Conservation (phyloP, 2,113 vertebrate species). For the Columba janthina region DNA sequence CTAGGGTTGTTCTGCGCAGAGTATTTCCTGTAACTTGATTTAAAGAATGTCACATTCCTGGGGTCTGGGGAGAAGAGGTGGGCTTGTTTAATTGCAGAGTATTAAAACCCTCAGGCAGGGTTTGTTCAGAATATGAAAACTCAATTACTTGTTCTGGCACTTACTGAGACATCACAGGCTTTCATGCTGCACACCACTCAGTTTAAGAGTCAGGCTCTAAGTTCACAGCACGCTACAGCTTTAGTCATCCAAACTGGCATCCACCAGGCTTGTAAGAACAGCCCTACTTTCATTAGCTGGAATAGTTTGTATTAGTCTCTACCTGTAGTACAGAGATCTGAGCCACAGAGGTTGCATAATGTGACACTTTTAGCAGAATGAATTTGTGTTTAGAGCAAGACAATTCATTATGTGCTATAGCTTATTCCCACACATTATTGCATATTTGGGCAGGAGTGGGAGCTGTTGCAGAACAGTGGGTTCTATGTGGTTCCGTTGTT, state of each 20-base stretch:
- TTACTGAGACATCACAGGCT: background rate
- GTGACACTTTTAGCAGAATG: background rate
- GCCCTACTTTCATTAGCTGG: background rate
- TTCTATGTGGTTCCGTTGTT: fast-evolving
- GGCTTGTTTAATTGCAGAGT: background rate
- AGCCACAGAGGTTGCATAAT: background rate
- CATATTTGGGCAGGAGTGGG: background rate
- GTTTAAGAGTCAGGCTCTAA: background rate
- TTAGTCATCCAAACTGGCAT: background rate
- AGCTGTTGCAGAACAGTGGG: background rate
- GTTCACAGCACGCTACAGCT: background rate
- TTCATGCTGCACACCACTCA: background rate
- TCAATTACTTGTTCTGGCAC: background rate
- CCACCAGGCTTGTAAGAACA: background rate
- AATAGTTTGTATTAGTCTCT: background rate
- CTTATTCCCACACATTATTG: background rate
- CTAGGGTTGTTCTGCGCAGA: background rate
- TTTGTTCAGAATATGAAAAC: background rate
- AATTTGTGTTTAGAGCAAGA: background rate
- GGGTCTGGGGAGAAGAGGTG: background rate
- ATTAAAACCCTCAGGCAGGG: background rate
- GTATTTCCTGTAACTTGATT: background rate
- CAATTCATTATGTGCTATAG: background rate
- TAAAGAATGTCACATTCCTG: background rate
- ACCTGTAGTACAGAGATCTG: background rate